A percentile compares a stretch with the other conserved stretches of the same genome.
Conservation (phyloP, 2,797 vertebrate genomes). For the Tadarida brasiliensis region DNA sequence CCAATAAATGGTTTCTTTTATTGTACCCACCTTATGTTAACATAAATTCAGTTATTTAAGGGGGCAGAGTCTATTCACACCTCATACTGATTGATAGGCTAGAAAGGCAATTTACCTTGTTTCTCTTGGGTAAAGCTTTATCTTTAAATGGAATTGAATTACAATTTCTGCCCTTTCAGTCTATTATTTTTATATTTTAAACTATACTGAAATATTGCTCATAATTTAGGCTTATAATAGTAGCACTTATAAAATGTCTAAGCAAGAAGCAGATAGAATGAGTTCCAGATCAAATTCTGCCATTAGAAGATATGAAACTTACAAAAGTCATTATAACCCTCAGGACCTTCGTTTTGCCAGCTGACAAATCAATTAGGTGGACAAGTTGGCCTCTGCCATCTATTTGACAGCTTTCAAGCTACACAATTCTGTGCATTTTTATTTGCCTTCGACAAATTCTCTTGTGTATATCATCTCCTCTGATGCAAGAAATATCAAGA, state of each 20-base stretch:
- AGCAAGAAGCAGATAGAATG: background rate
- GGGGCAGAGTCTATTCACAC: background rate
- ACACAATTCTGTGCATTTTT: background rate
- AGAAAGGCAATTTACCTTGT: background rate
- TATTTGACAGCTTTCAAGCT: background rate
- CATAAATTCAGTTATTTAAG: slow-evolving; percentile 19
- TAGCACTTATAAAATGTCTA: background rate
- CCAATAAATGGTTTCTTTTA: background rate
- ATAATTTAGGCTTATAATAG: slow-evolving; percentile 17
- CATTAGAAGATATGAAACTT: background rate
- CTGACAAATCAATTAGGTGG: background rate
- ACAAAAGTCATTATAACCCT: background rate
- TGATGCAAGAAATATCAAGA: background rate
- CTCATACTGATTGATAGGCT: background rate
- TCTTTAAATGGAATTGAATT: background rate
- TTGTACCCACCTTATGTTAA: background rate
- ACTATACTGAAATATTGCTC: background rate
- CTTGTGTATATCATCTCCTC: background rate
- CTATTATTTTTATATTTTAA: background rate
- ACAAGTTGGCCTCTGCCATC: background rate
- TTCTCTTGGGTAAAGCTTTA: slow-evolving; percentile 10
- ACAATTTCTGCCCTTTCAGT: slow-evolving; percentile 15
- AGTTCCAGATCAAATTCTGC: background rate
- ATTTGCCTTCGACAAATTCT: background rate
- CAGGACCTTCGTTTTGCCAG: background rate